Evolutionary conservation across 2,797 vertebrate species (phyloP).

Genomic region (Clamator glandarius): DNA sequence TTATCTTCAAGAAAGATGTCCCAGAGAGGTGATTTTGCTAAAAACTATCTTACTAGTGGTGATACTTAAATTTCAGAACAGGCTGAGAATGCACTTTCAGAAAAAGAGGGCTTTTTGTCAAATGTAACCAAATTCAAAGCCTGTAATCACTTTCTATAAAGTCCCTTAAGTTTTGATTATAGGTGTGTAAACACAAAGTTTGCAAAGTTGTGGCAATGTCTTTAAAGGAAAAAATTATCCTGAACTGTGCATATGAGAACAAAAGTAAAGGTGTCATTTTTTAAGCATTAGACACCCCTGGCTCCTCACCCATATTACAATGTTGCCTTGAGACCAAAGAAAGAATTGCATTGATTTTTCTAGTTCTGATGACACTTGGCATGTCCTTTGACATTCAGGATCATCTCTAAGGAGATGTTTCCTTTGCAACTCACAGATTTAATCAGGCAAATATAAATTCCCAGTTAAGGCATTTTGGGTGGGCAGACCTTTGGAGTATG

Average conservation of each 20-base stretch:
- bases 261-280: not conserved
- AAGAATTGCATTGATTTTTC: constrained; percentile 24
- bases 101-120: not conserved
- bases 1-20: not conserved
- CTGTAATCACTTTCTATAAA: not conserved
- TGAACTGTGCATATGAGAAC: not conserved
- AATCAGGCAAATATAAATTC: not conserved
- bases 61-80: not conserved
- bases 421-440: constrained; percentile 6
- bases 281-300: not conserved
- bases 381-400: constrained; percentile 6
- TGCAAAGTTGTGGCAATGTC: not conserved
- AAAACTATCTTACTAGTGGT: not conserved
- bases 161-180: not conserved
- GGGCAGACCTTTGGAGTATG: not conserved
- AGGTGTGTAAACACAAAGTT: not conserved
- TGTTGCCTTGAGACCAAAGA: not conserved
- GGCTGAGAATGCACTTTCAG: not conserved
- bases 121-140: not conserved
- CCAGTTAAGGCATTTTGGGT: not conserved
- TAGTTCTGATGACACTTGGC: not conserved
- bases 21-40: not conserved
- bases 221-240: not conserved
- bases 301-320: not conserved
- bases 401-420: constrained; percentile 37